phyloP scores from a whole-genome alignment of 1,140 invertebrate genomes.

The Liolophura sinensis region DNA sequence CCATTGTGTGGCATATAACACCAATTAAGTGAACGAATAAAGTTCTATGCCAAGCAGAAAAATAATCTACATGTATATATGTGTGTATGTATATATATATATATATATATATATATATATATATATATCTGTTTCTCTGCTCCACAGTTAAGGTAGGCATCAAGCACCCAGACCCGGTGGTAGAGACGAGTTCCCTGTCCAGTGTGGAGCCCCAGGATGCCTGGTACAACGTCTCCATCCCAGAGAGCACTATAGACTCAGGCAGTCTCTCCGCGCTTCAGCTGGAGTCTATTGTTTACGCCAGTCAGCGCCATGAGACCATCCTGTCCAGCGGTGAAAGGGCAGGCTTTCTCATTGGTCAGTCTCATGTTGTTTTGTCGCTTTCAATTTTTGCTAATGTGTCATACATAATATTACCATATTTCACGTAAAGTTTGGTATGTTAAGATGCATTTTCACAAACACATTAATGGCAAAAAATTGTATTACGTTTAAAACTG shows the following conservation, averaged over 20 bases:
- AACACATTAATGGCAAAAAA: too few species aligned
- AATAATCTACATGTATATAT: too few species aligned
- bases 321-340: conserved; percentile 86
- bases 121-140: background rate
- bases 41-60: too few species aligned
- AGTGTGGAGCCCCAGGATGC: conserved; percentile 96
- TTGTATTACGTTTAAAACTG: too few species aligned
- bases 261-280: conserved; percentile 93
- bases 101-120: background rate
- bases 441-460: too few species aligned
- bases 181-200: conserved; percentile 96
- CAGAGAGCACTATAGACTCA: conserved; percentile 80
- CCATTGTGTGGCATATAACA: too few species aligned
- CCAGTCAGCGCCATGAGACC: conserved; percentile 94
- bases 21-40: too few species aligned
- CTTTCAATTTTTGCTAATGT: too few species aligned
- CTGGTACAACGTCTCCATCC: conserved; percentile 85
- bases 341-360: conserved; percentile 93
- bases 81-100: too few species aligned
- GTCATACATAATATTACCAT: too few species aligned
- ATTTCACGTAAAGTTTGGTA: too few species aligned
- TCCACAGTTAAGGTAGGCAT: conserved; percentile 84
- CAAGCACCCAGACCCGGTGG: conserved; percentile 98
- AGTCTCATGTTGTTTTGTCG: conserved; percentile 5
- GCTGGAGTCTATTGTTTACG: conserved; percentile 93